Evolutionary conservation across 2,113 vertebrate species (phyloP), one percentile per base, ranked within the genome.

Genomic region (Sinocyclocheilus grahami): DNA sequence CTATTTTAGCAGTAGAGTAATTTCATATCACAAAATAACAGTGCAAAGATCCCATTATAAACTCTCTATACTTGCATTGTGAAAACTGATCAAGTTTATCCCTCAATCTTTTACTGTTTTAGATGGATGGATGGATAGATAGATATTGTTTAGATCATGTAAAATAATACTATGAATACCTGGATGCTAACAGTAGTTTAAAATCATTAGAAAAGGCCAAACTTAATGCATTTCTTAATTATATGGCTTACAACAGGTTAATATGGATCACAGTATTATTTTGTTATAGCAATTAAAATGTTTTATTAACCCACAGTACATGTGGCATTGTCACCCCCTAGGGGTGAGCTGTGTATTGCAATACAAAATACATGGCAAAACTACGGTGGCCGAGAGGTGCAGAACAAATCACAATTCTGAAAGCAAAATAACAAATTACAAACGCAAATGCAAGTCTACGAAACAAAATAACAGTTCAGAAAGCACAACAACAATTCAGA

Each of bases 241-340:
- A 24, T 42, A 63, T 24, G 78, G 78, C 6, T 63, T 42, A 5
- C 16, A 37, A 37, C 16, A 13, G 8, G 8, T 4, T 42, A 16
- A n/a, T 13, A 80, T 81, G 13, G 37, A 46, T 46, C 37, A n/a
- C 58, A 63, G 20, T 22, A 60, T 78, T 58, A n/a, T 80, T 80
- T 62, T n/a, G 16, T 27, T 24, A 24, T 20, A 65, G 7, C 14
- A 65, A 80, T 80, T 80, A 24, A 62, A 42, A 79, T 60, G 13
- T 22, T 60, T 78, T 79, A 16, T 22, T 24, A 24, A 63, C 20
- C 13, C 53, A 55, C 5, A 16, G 5, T 46, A 27, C 60, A 46
- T 81, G 60, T 18, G 37, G 13, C 79, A 81, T 27, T 85, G 79
- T 78, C 84, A 20, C 87, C 84, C 22, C 62, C 87, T 85, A 58